phyloP scores from a whole-genome alignment of 1,140 invertebrate species.

The Mya arenaria region DNA sequence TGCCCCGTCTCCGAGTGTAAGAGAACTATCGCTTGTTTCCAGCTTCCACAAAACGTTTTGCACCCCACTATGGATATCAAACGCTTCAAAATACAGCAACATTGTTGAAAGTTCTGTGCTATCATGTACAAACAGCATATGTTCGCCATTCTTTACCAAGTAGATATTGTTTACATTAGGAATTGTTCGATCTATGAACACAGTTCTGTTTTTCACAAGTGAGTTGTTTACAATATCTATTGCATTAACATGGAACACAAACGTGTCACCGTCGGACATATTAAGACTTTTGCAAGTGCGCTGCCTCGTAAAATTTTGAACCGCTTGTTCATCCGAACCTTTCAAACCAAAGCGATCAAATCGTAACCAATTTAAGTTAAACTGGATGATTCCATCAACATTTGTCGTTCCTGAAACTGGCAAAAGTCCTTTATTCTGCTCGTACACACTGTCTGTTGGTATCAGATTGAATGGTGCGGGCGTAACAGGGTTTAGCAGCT shows the following conservation, averaged over 20 bases:
- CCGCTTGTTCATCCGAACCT: neutral
- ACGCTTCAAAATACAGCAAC: constrained; percentile 59
- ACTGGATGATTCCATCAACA: constrained; percentile 55
- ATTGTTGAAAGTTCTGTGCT: constrained; percentile 64
- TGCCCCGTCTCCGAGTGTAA: neutral
- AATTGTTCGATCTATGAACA: constrained; percentile 56
- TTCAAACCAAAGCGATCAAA: neutral
- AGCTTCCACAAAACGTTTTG: constrained; percentile 43
- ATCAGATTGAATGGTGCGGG: constrained; percentile 37
- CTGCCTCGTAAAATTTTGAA: constrained; percentile 25
- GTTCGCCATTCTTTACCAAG: constrained; percentile 40
- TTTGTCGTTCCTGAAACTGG: constrained; percentile 62
- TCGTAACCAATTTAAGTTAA: neutral
- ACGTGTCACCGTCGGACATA: constrained; percentile 58
- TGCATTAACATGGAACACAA: constrained; percentile 44
- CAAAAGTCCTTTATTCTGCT: constrained; percentile 57
- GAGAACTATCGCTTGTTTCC: neutral
- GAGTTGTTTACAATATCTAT: constrained; percentile 55
- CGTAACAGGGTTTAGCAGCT: constrained; percentile 29
- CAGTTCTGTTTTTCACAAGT: constrained; percentile 35
- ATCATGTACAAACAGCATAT: constrained; percentile 58
- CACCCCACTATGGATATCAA: constrained; percentile 66
- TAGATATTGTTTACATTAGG: constrained; percentile 54
- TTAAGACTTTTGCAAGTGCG: constrained; percentile 2
- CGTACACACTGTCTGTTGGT: constrained; percentile 47